Evolutionary conservation across 2,888 invertebrate species (phyloP).

Genomic region (Drosophila mercatorum): DNA sequence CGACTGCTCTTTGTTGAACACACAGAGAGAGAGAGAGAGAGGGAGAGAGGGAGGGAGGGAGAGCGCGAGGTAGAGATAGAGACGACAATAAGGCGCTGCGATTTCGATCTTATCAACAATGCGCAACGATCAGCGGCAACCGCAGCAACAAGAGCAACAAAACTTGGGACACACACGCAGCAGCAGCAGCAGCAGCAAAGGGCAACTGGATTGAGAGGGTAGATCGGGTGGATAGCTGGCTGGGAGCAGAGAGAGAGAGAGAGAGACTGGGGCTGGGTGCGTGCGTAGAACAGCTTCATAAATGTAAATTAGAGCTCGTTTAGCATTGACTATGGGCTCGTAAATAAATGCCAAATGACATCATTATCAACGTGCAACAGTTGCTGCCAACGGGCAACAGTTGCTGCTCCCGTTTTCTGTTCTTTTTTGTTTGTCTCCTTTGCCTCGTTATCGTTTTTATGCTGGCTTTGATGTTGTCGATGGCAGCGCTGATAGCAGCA

Average conservation of each 20-base stretch:
- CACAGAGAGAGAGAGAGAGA: constrained; percentile 15
- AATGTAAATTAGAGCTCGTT: constrained; percentile 84
- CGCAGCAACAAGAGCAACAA: constrained; percentile 46
- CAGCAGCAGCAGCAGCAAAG: constrained; percentile 34
- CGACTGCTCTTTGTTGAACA: constrained; percentile 45
- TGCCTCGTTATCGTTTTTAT: constrained; percentile 67
- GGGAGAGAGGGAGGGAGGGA: constrained; percentile 37
- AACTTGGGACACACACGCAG: constrained; percentile 75
- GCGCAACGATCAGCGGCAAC: constrained; percentile 66
- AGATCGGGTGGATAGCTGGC: background rate
- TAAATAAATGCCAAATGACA: constrained; percentile 84
- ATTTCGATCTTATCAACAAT: constrained; percentile 76
- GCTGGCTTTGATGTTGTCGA: constrained; percentile 74
- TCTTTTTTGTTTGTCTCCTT: constrained; percentile 43
- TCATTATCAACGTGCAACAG: constrained; percentile 75
- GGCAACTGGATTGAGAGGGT: constrained; percentile 6
- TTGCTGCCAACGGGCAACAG: constrained; percentile 15
- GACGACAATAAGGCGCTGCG: constrained; percentile 58
- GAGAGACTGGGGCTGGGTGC: constrained; percentile 51
- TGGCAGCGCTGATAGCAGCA: constrained; percentile 64
- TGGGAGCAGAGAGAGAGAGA: constrained; percentile 5
- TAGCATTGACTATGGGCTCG: constrained; percentile 82
- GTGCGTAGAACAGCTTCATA: constrained; percentile 83
- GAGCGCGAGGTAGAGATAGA: constrained; percentile 22
- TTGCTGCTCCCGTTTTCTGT: constrained; percentile 38